Conservation (phyloP, 2,113 vertebrate genomes). For the Onychorhynchus coronatus region DNA sequence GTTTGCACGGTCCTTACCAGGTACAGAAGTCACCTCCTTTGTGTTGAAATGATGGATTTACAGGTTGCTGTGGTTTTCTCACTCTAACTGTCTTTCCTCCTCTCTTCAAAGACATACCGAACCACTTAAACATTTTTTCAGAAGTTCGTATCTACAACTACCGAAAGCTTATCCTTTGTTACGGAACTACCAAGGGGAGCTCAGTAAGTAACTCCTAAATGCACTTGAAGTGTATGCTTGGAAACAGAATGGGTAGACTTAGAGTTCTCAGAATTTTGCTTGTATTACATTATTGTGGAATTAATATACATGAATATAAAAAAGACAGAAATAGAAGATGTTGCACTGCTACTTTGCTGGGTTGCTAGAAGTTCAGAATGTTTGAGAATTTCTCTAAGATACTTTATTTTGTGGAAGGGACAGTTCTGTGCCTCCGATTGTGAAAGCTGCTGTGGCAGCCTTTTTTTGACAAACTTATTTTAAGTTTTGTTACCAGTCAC, state of each 20-base stretch:
- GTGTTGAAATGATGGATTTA: background rate
- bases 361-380: background rate
- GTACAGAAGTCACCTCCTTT: slow-evolving; percentile 60
- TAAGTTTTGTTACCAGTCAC: background rate
- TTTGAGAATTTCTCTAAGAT: background rate
- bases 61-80: background rate
- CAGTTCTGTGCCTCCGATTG: background rate
- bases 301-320: background rate
- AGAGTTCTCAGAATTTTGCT: background rate
- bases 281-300: background rate
- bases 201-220: slow-evolving; percentile 78
- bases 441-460: background rate
- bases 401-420: background rate
- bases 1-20: slow-evolving; percentile 89
- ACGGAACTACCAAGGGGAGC: slow-evolving; percentile 95
- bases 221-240: background rate
- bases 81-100: background rate
- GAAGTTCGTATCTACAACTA: slow-evolving; percentile 98
- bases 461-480: background rate
- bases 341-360: background rate
- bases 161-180: slow-evolving; percentile 95
- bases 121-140: slow-evolving; percentile 90
- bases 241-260: background rate
- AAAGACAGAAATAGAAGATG: background rate
- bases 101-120: slow-evolving; percentile 86